Evolutionary conservation across 2,113 vertebrate genomes (phyloP), one percentile per base, ranked within the genome.

Genomic region (Cyprinodon brontotheroides): DNA sequence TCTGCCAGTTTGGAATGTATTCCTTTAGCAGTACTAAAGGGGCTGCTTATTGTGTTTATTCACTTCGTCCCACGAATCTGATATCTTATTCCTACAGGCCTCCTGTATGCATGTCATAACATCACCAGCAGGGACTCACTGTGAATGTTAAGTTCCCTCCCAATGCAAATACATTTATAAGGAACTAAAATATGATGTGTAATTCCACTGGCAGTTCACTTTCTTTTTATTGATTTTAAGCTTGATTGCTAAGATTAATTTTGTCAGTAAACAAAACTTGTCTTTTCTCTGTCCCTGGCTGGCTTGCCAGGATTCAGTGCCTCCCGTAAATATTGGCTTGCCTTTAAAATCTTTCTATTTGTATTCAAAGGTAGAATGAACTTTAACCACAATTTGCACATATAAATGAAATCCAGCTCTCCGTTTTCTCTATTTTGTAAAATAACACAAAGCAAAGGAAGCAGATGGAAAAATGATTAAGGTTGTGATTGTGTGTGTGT

Each of bases 1-100:
- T 53, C 45, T 7, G 43, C 53, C 61, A 61, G 36, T 48, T 65
- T 75, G 62, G 85, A 93, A 83, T 91, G 93, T 87, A 92, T 91
- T 91, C 29, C 77, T 87, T 88, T 78, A 83, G 87, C 83, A 77
- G 78, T 85, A 87, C 82, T 91, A 91, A 93, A 91, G 84, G 85
- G 81, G 80, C 84, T 86, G 85, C 82, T 90, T 88, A 91, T 91
- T 92, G 92, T 93, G 80, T 93, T 94, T 92, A 83, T 89, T 53
- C 17, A 8, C 17, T 17, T 20, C 50, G 29, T 20, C 50, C 50
- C 50, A 17, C 12, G 17, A 14, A 14, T 15, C 12, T 50, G 7
- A 14, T 50, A 5, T 50, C 48, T 50, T 15, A 50, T 15, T 15
- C 14, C 1, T 20, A 53, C 17, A 82, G 81, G 77, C 66, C 64